These are phyloP conservation scores for Caenorhabditis virilis DNA, from an alignment of 2,888 invertebrate genomes.

Conservation along the genomic window DNA sequence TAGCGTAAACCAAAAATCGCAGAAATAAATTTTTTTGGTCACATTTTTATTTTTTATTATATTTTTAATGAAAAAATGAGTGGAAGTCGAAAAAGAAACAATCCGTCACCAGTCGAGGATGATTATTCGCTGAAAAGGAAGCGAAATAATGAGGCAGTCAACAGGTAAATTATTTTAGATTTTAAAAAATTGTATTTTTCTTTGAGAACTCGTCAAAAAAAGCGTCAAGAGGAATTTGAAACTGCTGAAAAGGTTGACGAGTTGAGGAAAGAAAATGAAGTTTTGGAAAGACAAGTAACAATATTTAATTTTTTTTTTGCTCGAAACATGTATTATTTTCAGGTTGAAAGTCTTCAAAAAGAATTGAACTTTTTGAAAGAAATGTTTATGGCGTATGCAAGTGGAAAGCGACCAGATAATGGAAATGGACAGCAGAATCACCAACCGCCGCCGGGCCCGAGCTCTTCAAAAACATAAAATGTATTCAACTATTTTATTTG, in stretches of 20 bases:
- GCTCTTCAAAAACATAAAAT: slow-evolving; percentile 1
- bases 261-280: slow-evolving; percentile 63
- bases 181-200: not conserved
- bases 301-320: not conserved
- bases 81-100: slow-evolving; percentile 23
- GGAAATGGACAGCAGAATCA: too few species aligned
- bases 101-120: slow-evolving; percentile 29
- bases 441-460: not conserved
- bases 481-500: too few species aligned
- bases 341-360: slow-evolving; percentile 64
- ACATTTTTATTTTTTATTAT: slow-evolving; percentile 3
- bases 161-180: slow-evolving; percentile 37
- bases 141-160: slow-evolving; percentile 67
- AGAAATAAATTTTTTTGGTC: not conserved
- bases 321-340: not conserved
- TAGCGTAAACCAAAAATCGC: slow-evolving; percentile 8
- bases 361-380: slow-evolving; percentile 67
- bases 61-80: slow-evolving; percentile 15
- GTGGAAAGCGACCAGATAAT: slow-evolving; percentile 1
- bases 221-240: slow-evolving; percentile 64
- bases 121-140: slow-evolving; percentile 63
- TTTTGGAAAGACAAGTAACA: slow-evolving; percentile 62
- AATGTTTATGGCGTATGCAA: slow-evolving; percentile 66
- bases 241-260: slow-evolving; percentile 62
- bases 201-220: slow-evolving; percentile 64